phyloP scores from a whole-genome alignment of 2,888 invertebrate genomes.

The Lasioglossum villosulum region DNA sequence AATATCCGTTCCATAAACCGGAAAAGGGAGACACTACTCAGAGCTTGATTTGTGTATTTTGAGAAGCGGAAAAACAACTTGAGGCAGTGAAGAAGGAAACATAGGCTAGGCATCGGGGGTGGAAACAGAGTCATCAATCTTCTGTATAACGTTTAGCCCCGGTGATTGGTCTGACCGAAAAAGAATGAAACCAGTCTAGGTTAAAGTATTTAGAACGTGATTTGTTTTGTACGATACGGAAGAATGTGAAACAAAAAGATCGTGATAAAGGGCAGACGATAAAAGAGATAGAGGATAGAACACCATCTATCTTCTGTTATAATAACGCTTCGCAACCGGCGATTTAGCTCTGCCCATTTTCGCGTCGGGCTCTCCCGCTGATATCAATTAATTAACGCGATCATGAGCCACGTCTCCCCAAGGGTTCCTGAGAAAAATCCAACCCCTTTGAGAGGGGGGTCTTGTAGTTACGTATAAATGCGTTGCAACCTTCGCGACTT shows the following conservation, averaged over 20 bases:
- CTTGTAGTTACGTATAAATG: neutral
- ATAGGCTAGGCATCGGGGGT: neutral
- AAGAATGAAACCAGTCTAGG: neutral
- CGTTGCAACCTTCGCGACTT: neutral
- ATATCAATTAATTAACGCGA: constrained; percentile 36
- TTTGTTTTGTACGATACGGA: neutral
- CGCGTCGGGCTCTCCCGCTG: neutral
- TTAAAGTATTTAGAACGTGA: constrained; percentile 1
- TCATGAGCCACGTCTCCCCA: neutral
- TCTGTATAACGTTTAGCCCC: neutral
- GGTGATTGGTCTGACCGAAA: neutral
- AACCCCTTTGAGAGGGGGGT: neutral
- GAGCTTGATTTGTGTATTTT: neutral
- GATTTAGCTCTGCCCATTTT: constrained; percentile 3
- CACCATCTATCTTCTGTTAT: constrained; percentile 20
- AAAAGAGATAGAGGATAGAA: neutral
- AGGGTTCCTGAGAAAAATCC: neutral
- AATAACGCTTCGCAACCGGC: neutral
- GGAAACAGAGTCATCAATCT: neutral
- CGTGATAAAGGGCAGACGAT: neutral
- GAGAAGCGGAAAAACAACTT: neutral
- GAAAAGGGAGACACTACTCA: neutral
- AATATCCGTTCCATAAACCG: neutral
- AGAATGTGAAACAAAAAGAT: neutral
- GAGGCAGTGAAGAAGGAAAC: neutral